phyloP scores from a whole-genome alignment of 1,140 invertebrate genomes.

The Ditylenchus dipsaci region DNA sequence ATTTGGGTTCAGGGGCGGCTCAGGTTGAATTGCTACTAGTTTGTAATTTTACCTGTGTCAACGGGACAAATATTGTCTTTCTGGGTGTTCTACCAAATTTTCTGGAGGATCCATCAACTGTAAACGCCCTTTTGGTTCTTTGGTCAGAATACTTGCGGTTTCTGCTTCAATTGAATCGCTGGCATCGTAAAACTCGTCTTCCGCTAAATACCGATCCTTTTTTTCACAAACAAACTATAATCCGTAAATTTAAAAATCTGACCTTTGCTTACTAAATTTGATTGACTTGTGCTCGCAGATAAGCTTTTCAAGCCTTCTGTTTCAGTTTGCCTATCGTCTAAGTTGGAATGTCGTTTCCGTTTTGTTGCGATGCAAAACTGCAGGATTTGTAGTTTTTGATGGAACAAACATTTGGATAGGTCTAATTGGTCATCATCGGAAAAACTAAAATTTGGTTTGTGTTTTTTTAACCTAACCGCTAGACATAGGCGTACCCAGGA shows the following conservation, averaged over 20 bases:
- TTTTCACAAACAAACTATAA: not conserved
- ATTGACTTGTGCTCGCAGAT: not conserved
- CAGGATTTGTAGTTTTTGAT: conserved; percentile 91
- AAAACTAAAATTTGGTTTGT: conserved; percentile 22
- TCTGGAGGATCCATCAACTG: conserved; percentile 27
- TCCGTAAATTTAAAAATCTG: not conserved
- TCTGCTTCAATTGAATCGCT: not conserved
- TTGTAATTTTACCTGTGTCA: conserved; percentile 69
- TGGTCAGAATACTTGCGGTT: not conserved
- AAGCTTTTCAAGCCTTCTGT: not conserved
- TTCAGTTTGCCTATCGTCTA: conserved; percentile 15
- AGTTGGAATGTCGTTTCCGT: conserved; percentile 59
- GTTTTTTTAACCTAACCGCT: not conserved
- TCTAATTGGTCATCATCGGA: conserved; percentile 61
- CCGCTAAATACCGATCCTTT: not conserved
- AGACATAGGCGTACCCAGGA: too few relatives aligned
- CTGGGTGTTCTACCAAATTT: conserved; percentile 47
- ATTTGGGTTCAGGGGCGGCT: too few relatives aligned
- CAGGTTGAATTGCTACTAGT: too few relatives aligned
- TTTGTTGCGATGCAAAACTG: conserved; percentile 86
- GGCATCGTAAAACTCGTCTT: conserved; percentile 17
- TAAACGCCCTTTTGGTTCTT: not conserved
- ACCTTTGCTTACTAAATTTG: not conserved
- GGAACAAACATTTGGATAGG: conserved; percentile 78
- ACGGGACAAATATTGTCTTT: conserved; percentile 71